A percentile compares a stretch with the other conserved stretches of the same genome.
phyloP scores from a whole-genome alignment of 2,888 invertebrate species.

The Chloromyia formosa region DNA sequence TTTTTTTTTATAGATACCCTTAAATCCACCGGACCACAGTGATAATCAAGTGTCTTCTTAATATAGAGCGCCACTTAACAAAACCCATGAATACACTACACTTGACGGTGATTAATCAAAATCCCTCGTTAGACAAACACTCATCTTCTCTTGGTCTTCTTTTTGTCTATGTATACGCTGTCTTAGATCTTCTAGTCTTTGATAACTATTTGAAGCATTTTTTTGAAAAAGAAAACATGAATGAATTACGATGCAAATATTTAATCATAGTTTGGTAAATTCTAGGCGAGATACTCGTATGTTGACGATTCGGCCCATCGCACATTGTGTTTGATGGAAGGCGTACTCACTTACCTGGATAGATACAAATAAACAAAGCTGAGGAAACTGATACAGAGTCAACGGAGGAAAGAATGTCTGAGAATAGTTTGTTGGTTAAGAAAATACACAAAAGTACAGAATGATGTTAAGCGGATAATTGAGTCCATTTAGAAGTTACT shows the following conservation, averaged over 20 bases:
- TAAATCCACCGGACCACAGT: slow-evolving; percentile 36
- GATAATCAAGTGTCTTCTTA: slow-evolving; percentile 37
- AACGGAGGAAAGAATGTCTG: not conserved
- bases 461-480: not conserved
- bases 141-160: slow-evolving; percentile 9
- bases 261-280: slow-evolving; percentile 26
- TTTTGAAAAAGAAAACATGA: not conserved
- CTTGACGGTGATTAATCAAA: slow-evolving; percentile 41
- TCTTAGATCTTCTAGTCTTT: slow-evolving; percentile 32
- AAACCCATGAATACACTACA: slow-evolving; percentile 1
- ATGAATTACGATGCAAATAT: slow-evolving; percentile 44
- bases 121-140: slow-evolving; percentile 21
- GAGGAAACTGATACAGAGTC: not conserved
- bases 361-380: not conserved
- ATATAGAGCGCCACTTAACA: slow-evolving; percentile 42
- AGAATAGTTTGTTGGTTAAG: not conserved
- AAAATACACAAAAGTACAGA: not conserved
- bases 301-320: not conserved
- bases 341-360: not conserved
- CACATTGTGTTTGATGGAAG: not conserved
- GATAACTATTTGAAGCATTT: slow-evolving; percentile 29
- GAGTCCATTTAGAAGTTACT: not conserved
- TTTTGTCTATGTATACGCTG: not conserved
- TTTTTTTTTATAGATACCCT: not conserved
- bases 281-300: not conserved